These are phyloP conservation scores for Tetranychus piercei DNA, from an alignment of 2,888 invertebrate genomes.

Conservation along the genomic window DNA sequence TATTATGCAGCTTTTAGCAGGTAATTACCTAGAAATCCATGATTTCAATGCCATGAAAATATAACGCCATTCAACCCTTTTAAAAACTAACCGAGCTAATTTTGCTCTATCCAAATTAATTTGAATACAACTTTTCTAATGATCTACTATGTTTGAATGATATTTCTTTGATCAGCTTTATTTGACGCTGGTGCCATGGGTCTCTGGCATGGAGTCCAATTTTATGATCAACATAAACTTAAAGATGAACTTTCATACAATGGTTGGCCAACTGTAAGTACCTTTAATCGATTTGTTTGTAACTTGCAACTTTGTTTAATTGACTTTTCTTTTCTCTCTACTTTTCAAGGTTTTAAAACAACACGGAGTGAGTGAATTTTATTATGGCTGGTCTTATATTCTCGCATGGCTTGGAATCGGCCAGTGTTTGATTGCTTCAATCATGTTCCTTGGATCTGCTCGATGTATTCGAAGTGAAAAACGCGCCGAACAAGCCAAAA, in stretches of 20 bases:
- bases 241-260: constrained; percentile 79
- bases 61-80: not conserved
- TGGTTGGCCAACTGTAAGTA: constrained; percentile 47
- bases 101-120: not conserved
- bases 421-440: constrained; percentile 70
- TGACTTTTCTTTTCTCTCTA: constrained; percentile 3
- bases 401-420: constrained; percentile 91
- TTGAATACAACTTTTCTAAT: not conserved
- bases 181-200: constrained; percentile 85
- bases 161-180: constrained; percentile 43
- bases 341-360: constrained; percentile 6
- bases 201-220: constrained; percentile 85
- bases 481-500: constrained; percentile 82
- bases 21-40: constrained; percentile 40
- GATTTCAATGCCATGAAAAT: not conserved
- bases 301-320: too few relatives aligned
- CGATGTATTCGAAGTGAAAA: constrained; percentile 82
- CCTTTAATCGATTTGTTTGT: not conserved
- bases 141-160: not conserved
- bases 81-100: not conserved
- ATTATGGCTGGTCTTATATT: constrained; percentile 91
- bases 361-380: constrained; percentile 27
- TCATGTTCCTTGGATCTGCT: constrained; percentile 79
- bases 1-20: constrained; percentile 65
- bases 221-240: constrained; percentile 80